Evolutionary conservation across 2,888 invertebrate species (phyloP).

Genomic region (Phrixothrix hirtus): DNA sequence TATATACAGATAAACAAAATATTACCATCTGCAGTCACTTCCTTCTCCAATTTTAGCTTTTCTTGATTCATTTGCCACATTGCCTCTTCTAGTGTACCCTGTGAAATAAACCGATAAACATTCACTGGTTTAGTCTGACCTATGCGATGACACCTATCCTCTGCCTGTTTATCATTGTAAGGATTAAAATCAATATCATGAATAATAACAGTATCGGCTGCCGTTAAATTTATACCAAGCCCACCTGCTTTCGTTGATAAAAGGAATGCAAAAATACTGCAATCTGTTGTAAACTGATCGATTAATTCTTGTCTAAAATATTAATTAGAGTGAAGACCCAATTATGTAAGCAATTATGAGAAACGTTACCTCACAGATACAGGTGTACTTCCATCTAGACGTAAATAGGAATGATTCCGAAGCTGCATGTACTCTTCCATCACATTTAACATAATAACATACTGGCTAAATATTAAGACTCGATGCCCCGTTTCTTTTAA

Average conservation of each 20-base stretch:
- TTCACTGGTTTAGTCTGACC: constrained; percentile 81
- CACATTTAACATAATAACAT: constrained; percentile 92
- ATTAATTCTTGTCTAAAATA: constrained; percentile 82
- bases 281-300: constrained; percentile 81
- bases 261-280: constrained; percentile 84
- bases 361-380: constrained; percentile 70
- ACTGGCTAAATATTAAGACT: constrained; percentile 94
- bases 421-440: constrained; percentile 85
- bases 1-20: too few species aligned
- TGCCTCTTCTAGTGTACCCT: constrained; percentile 90
- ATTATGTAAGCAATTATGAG: neutral
- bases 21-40: constrained; percentile 68
- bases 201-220: constrained; percentile 93
- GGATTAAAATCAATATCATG: constrained; percentile 99
- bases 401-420: constrained; percentile 71
- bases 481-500: constrained; percentile 76
- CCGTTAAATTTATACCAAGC: constrained; percentile 91
- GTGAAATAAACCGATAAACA: constrained; percentile 81
- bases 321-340: too few species aligned
- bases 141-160: constrained; percentile 83
- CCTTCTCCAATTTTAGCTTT: constrained; percentile 88
- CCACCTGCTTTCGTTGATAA: constrained; percentile 94
- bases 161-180: constrained; percentile 97
- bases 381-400: constrained; percentile 90
- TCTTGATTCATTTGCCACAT: constrained; percentile 88